Evolutionary conservation across 2,888 invertebrate genomes (phyloP), one percentile per base, ranked within the genome.

Genomic region (Cyclophora albipunctata): DNA sequence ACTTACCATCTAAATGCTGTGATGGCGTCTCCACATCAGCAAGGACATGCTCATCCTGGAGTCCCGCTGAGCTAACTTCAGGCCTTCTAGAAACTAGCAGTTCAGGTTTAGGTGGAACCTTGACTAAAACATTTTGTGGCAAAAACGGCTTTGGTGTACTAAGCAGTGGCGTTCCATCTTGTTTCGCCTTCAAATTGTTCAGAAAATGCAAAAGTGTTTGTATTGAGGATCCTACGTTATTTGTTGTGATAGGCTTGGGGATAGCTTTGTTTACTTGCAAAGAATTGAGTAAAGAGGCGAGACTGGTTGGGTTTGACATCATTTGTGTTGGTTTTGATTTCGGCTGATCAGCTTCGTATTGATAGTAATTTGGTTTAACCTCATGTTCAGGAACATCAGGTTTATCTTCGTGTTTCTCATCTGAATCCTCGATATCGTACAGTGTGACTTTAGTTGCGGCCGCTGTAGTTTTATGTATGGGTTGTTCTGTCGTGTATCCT

Each of bases 151-250:
- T 79, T 3, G 85, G 84, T 40, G 81, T 81, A 69, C 68, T 90
- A 66, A 71, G 75, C 46, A 67, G 73, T 58, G 68, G 88, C 3
- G 75, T 59, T 57, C 83, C 76, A 64, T 86, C 76, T 56, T 89
- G 71, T 58, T 87, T 68, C 33, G 79, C 74, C 64, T 92, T 94
- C 46, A 95, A 81, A 51, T 93, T 91, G 66, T 92, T 92, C 46
- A 96, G 79, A 53, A 95, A 94, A 71, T 92, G 93, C 7, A 95
- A 90, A 52, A 96, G 81, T 0, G 95, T 95, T 69, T 90, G 91
- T 56, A 96, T 93, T 46, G 95, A 95, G 54, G 93, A 92, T 62
- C 94, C 94, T 45, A 95, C 92, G 66, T 95, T 95, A 59, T 94
- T 93, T 48, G 92, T 91, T 3, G 93, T 95, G 34, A 95, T 88